Evolutionary conservation across 2,113 vertebrate species (phyloP).

Genomic region (Raja brachyura): DNA sequence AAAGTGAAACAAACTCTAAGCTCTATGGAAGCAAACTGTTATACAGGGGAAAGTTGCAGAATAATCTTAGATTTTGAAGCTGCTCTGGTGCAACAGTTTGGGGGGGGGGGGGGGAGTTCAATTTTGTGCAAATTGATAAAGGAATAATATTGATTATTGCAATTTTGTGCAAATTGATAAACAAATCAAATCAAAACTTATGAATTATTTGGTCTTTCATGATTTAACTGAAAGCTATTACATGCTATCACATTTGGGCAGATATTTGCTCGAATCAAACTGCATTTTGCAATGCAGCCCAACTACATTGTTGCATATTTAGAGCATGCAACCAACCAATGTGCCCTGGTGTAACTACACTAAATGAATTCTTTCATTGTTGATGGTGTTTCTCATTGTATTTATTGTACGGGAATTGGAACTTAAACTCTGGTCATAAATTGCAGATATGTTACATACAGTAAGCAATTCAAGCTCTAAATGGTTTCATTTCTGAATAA

Average conservation of each 20-base stretch:
- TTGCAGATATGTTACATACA: not conserved
- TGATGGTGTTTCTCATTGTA: not conserved
- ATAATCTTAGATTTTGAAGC: not conserved
- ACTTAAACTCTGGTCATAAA: not conserved
- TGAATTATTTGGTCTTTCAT: not conserved
- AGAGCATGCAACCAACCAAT: too few species aligned
- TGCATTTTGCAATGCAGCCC: too few species aligned
- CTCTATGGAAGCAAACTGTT: not conserved
- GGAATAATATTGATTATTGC: not conserved
- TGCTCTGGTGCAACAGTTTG: too few species aligned
- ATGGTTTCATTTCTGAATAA: not conserved
- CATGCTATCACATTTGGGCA: not conserved
- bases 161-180: not conserved
- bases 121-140: not conserved
- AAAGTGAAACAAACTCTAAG: not conserved
- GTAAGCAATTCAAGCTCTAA: not conserved
- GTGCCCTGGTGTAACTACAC: not conserved
- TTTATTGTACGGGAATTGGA: not conserved
- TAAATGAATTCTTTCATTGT: not conserved
- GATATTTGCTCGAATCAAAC: too few species aligned
- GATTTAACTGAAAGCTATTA: not conserved
- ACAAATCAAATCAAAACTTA: not conserved
- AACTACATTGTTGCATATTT: too few species aligned
- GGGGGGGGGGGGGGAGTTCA: not conserved
- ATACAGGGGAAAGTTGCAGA: not conserved